Base-by-base conservation (phyloP, 92 coral and sea anemone species). In the Montipora capitata region DNA sequence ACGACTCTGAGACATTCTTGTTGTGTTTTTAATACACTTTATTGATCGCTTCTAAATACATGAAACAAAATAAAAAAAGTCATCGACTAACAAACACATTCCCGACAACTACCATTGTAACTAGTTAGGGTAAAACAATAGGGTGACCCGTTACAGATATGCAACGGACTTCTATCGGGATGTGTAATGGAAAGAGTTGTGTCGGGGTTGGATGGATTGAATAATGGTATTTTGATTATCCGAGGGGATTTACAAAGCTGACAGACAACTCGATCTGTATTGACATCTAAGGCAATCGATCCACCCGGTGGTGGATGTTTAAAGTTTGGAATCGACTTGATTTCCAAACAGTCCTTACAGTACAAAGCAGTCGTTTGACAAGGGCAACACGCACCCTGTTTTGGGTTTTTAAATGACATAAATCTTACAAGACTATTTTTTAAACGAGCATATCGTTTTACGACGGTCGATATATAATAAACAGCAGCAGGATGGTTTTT, bases 281-380 rank as follows among this genome's bases (percentile, higher is more conserved):
- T 27, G 35, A 27, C 38, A 39, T 72, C 77, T 2, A 42, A 72
- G 6, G 77, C 77, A 15, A 72, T 72, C 6, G 77, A 41, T 4
- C 57, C 20, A 42, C 77, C 77, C 4, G 77, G 77, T 13, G 77
- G 77, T 8, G 77, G 77, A 40, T 72, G 77, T 3, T 11, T 41
- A 16, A 72, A 72, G n/a, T 72, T 40, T 8, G 77, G 77, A 57
- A 72, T 48, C 3, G 77, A 72, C 38, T 72, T 72, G 5, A 72
- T 8, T 10, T 72, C 77, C 27, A 72, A 27, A 57, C 77, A 72
- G 16, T 48, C 58, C 44, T 72, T 72, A 57, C 77, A 72, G 4
- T 72, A 72, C 57, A 27, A 1, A 27, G 35, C 35, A 27, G 35
- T 27, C 35, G 35, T 27, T 27, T 27, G 35, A 27, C 35, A 27